These are phyloP conservation scores for Drosophila kuntzei DNA, from an alignment of 2,888 invertebrate species.

Conservation along the genomic window DNA sequence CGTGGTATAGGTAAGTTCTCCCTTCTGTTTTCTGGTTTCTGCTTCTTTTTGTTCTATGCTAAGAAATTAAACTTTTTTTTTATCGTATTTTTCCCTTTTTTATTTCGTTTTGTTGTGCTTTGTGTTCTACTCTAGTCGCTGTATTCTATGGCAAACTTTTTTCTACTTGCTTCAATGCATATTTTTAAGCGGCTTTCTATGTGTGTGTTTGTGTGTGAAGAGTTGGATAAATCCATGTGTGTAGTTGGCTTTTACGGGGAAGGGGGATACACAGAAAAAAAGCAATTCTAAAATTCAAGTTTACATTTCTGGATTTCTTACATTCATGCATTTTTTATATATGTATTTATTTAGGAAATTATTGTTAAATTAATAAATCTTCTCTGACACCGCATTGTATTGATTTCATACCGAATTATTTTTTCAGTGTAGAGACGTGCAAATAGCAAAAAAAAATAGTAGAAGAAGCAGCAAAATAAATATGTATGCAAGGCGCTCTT, in stretches of 20 bases:
- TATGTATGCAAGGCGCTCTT: slow-evolving; percentile 43
- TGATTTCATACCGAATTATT: too few relatives aligned
- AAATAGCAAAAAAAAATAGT: slow-evolving; percentile 57
- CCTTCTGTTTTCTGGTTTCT: slow-evolving; percentile 57
- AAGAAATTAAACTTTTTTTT: slow-evolving; percentile 65
- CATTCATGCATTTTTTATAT: too few relatives aligned
- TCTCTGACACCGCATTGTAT: too few relatives aligned
- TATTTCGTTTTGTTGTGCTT: slow-evolving; percentile 35
- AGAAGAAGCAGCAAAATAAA: slow-evolving; percentile 22
- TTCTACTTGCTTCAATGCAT: slow-evolving; percentile 68
- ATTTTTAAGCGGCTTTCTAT: slow-evolving; percentile 77
- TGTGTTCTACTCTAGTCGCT: slow-evolving; percentile 50
- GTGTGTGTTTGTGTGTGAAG: slow-evolving; percentile 31
- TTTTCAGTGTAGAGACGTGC: slow-evolving; percentile 35
- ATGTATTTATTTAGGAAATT: too few relatives aligned
- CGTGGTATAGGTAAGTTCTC: slow-evolving; percentile 81
- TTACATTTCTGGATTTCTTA: too few relatives aligned
- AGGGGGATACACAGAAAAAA: too few relatives aligned
- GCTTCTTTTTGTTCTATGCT: slow-evolving; percentile 64
- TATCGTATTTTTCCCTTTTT: slow-evolving; percentile 5
- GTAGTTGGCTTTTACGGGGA: background rate
- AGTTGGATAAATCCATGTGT: slow-evolving; percentile 23
- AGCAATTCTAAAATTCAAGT: too few relatives aligned
- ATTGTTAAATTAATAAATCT: too few relatives aligned
- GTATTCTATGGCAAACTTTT: slow-evolving; percentile 54